Conservation (phyloP, 30 jellyfish, hydroid and myxozoan species). For the Rhopilema esculentum region DNA sequence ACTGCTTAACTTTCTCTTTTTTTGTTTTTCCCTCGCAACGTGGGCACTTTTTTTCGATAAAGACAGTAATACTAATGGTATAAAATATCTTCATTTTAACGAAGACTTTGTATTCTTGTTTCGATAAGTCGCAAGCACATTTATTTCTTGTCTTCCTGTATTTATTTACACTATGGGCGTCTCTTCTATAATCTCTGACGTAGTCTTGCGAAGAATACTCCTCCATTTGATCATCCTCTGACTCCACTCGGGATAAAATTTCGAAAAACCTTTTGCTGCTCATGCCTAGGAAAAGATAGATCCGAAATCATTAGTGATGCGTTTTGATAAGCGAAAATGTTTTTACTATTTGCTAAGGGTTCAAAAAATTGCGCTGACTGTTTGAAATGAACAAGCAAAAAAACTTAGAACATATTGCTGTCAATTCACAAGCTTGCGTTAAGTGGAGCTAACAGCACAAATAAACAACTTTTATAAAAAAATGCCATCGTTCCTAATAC, state of each 20-base stretch:
- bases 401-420: too few relatives aligned
- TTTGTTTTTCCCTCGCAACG: background rate
- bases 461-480: too few relatives aligned
- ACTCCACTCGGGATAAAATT: background rate
- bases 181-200: background rate
- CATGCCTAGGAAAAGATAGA: background rate
- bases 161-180: background rate
- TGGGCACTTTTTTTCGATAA: slow-evolving; percentile 1
- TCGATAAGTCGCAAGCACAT: background rate
- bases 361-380: too few relatives aligned
- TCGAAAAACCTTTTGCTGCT: slow-evolving; percentile 7
- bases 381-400: too few relatives aligned
- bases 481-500: too few relatives aligned
- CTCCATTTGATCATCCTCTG: background rate
- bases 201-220: background rate
- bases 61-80: background rate
- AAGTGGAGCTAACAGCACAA: too few relatives aligned
- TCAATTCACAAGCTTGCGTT: too few relatives aligned
- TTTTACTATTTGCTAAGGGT: too few relatives aligned
- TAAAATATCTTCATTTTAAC: background rate
- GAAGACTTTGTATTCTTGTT: background rate
- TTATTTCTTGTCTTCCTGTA: background rate
- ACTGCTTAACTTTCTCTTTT: background rate
- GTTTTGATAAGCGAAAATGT: too few relatives aligned
- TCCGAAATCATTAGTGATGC: background rate